Evolutionary conservation across 2,888 invertebrate genomes (phyloP).

Genomic region (Megamerina dolium): DNA sequence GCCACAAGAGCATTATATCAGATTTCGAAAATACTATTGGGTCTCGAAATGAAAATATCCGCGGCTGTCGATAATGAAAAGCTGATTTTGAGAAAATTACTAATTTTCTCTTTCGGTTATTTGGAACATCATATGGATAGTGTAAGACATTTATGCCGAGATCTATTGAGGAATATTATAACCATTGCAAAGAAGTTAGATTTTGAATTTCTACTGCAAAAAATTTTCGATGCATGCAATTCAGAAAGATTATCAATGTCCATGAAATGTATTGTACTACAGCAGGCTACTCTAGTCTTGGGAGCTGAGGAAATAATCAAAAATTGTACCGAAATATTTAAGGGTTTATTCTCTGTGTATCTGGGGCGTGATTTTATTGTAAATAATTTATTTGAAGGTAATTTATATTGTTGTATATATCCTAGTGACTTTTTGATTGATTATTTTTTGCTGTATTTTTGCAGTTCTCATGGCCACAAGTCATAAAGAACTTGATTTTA

Average conservation of each 20-base stretch:
- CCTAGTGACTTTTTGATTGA: background rate
- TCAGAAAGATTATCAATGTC: slow-evolving; percentile 28
- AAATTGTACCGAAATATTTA: slow-evolving; percentile 31
- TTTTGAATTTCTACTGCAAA: slow-evolving; percentile 26
- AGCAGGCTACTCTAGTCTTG: slow-evolving; percentile 31
- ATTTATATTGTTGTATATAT: too few species aligned
- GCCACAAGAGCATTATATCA: slow-evolving; percentile 34
- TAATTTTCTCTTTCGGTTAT: slow-evolving; percentile 54
- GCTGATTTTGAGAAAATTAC: slow-evolving; percentile 35
- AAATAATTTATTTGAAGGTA: slow-evolving; percentile 52
- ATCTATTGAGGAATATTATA: slow-evolving; percentile 51
- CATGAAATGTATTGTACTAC: slow-evolving; percentile 35
- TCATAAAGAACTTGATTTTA: slow-evolving; percentile 40
- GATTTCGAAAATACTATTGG: slow-evolving; percentile 28
- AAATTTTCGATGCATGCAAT: slow-evolving; percentile 33
- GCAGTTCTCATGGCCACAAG: slow-evolving; percentile 51
- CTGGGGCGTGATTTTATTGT: slow-evolving; percentile 49
- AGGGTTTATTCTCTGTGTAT: slow-evolving; percentile 28
- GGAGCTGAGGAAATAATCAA: slow-evolving; percentile 29
- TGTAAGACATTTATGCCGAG: slow-evolving; percentile 56
- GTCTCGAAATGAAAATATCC: slow-evolving; percentile 25
- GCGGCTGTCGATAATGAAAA: slow-evolving; percentile 32
- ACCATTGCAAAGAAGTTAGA: slow-evolving; percentile 38
- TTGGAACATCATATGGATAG: slow-evolving; percentile 62
- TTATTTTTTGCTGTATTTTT: background rate